Conservation (phyloP, 2,113 vertebrate genomes). For the Columbina picui region DNA sequence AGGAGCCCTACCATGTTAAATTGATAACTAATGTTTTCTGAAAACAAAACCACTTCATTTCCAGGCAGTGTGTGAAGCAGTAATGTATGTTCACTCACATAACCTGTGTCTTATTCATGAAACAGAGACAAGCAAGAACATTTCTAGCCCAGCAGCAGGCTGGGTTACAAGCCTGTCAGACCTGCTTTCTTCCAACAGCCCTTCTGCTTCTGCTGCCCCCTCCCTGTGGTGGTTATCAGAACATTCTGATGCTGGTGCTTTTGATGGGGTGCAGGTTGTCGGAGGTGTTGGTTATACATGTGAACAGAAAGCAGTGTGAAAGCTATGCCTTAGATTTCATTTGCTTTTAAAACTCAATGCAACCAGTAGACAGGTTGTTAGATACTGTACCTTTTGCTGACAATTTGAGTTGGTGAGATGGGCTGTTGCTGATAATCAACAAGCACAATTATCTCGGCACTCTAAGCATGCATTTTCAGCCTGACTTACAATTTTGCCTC, state of each 20-base stretch:
- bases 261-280: neutral
- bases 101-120: neutral
- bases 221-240: neutral
- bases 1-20: neutral
- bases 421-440: neutral
- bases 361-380: neutral
- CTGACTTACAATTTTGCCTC: neutral
- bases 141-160: neutral
- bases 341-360: neutral
- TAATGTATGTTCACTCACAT: neutral
- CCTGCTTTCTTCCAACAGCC: neutral
- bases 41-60: neutral
- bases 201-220: neutral
- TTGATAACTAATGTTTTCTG: neutral
- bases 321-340: neutral
- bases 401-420: neutral
- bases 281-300: neutral
- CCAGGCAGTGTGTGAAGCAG: neutral
- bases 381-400: neutral
- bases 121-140: neutral
- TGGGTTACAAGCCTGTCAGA: neutral
- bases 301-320: neutral
- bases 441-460: neutral
- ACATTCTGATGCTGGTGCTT: neutral
- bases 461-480: neutral